These are phyloP conservation scores for Macrobrachium nipponense DNA, from an alignment of 1,140 invertebrate species.

Conservation along the genomic window DNA sequence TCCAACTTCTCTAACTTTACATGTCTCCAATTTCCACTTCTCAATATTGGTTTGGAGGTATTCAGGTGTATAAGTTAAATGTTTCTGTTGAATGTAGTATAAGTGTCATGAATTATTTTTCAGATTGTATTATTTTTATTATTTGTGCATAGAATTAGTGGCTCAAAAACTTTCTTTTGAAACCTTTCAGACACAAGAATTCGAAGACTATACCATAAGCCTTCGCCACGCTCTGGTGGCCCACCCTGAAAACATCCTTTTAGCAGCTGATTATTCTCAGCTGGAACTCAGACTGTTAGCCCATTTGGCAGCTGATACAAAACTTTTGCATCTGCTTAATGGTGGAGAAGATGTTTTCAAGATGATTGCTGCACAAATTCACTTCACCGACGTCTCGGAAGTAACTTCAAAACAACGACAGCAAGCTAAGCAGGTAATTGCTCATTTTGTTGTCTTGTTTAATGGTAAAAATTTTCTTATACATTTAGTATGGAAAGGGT, in stretches of 20 bases:
- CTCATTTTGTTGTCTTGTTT: background rate
- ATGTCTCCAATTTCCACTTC: background rate
- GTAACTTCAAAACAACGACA: constrained; percentile 69
- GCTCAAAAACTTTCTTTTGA: too few species aligned
- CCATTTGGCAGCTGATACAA: constrained; percentile 86
- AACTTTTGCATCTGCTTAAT: constrained; percentile 79
- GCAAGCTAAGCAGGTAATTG: constrained; percentile 70
- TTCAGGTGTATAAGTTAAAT: too few species aligned
- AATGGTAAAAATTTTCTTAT: too few species aligned
- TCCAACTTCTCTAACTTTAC: background rate
- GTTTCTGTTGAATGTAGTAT: too few species aligned
- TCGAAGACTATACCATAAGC: constrained; percentile 64
- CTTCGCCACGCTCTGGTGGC: constrained; percentile 67
- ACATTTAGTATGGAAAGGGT: too few species aligned
- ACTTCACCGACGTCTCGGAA: constrained; percentile 7
- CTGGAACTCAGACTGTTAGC: constrained; percentile 93
- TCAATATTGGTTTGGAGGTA: too few species aligned
- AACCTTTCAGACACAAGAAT: background rate
- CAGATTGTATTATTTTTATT: background rate
- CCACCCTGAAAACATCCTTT: constrained; percentile 71
- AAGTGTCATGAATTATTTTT: too few species aligned
- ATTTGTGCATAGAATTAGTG: background rate
- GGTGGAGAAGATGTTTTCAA: constrained; percentile 85
- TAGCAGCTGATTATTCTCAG: constrained; percentile 97
- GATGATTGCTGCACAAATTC: constrained; percentile 79